Conservation (phyloP, 2,113 vertebrate species). For the Apodemus speciosus region DNA sequence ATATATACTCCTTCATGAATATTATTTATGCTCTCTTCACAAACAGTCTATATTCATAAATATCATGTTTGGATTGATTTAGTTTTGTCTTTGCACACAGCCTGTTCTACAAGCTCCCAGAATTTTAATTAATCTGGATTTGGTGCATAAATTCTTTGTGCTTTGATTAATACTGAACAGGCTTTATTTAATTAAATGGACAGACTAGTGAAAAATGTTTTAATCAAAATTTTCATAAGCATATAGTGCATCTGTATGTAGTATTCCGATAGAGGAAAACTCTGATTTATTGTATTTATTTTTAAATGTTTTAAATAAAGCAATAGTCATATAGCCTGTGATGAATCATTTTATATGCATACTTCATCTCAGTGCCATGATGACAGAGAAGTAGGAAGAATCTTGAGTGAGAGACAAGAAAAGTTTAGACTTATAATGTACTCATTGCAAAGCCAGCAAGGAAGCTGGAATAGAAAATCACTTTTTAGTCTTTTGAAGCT, state of each 20-base stretch:
- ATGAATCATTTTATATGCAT: slow-evolving; percentile 57
- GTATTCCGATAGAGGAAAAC: slow-evolving; percentile 76
- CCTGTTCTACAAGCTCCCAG: slow-evolving; percentile 84
- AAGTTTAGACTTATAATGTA: neutral
- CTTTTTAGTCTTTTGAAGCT: neutral
- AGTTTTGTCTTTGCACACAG: slow-evolving; percentile 85
- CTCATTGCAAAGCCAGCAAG: neutral
- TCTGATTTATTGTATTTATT: slow-evolving; percentile 79
- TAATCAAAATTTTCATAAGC: slow-evolving; percentile 89
- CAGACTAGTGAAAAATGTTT: slow-evolving; percentile 87
- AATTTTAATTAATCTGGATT: slow-evolving; percentile 91
- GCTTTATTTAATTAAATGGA: slow-evolving; percentile 90
- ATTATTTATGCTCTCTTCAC: slow-evolving; percentile 86
- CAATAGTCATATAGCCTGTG: slow-evolving; percentile 65
- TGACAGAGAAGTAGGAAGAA: neutral
- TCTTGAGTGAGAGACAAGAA: neutral
- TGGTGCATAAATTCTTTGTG: slow-evolving; percentile 89
- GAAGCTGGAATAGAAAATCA: no score
- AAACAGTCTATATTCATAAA: slow-evolving; percentile 84
- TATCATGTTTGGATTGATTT: slow-evolving; percentile 88
- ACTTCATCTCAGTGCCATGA: slow-evolving; percentile 9
- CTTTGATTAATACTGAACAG: slow-evolving; percentile 88
- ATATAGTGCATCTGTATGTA: slow-evolving; percentile 87
- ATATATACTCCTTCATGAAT: slow-evolving; percentile 77
- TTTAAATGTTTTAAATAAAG: slow-evolving; percentile 79